Evolutionary conservation across 2,888 invertebrate genomes (phyloP).

Genomic region (Adineta ricciae): DNA sequence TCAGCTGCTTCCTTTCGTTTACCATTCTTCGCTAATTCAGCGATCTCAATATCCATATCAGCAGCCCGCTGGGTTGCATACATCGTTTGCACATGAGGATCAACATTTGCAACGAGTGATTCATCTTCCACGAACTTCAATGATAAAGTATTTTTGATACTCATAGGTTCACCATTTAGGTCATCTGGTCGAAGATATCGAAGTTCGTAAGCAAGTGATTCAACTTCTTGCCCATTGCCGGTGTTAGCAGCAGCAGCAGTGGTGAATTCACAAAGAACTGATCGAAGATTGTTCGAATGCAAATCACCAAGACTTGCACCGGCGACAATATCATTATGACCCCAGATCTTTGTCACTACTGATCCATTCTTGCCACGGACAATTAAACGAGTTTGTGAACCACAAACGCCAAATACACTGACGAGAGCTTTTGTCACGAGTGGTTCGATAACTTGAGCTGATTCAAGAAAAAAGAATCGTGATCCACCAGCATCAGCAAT

Average conservation of each 20-base stretch:
- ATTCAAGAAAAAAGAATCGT: neutral
- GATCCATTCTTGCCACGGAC: neutral
- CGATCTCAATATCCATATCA: neutral
- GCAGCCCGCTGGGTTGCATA: neutral
- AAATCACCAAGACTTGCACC: neutral
- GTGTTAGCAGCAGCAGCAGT: neutral
- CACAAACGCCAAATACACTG: neutral
- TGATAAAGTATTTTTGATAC: neutral
- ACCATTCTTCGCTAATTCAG: neutral
- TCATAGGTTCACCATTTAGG: neutral
- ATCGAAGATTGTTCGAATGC: neutral
- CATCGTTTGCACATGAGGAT: neutral
- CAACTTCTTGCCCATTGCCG: neutral
- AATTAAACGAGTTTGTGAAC: neutral
- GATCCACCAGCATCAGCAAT: slow-evolving; percentile 1
- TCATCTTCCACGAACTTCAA: neutral
- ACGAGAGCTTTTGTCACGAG: neutral
- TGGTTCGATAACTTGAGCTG: neutral
- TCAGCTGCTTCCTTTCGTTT: neutral
- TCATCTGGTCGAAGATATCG: neutral
- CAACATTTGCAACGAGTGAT: neutral
- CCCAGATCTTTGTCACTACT: neutral
- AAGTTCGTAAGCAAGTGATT: neutral
- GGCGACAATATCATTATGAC: neutral
- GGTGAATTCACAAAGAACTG: neutral